Evolutionary conservation across 1,140 invertebrate genomes (phyloP).

Genomic region (Pomacea maculata): DNA sequence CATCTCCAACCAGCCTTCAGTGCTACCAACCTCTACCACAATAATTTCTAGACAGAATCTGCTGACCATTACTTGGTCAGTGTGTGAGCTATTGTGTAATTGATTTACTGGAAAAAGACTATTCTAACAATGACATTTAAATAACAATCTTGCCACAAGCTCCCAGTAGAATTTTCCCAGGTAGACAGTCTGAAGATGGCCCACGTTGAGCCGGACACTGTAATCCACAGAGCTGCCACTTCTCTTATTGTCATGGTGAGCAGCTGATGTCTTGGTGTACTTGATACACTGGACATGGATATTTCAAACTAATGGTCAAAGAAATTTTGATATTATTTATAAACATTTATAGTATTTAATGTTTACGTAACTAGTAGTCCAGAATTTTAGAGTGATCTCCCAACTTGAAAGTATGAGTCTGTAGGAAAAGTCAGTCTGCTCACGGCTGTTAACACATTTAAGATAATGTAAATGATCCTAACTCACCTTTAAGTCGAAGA

Average conservation of each 20-base stretch:
- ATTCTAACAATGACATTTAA: background rate
- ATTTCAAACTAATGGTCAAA: too few species aligned
- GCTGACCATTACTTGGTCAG: too few species aligned
- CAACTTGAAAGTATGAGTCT: too few species aligned
- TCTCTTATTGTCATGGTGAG: constrained; percentile 31
- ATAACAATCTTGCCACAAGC: constrained; percentile 68
- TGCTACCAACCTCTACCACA: too few species aligned
- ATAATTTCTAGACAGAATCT: too few species aligned
- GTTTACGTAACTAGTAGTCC: too few species aligned
- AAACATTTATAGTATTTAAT: too few species aligned
- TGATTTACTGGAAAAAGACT: too few species aligned
- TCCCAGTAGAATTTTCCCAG: constrained; percentile 79
- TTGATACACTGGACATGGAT: constrained; percentile 41
- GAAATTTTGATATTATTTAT: too few species aligned
- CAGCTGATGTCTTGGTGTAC: constrained; percentile 32
- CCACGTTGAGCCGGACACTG: constrained; percentile 74
- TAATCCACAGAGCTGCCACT: constrained; percentile 43
- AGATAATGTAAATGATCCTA: background rate
- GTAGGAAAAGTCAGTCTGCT: background rate
- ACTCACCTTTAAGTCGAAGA: constrained; percentile 50
- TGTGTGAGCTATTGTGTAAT: too few species aligned
- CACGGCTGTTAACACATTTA: background rate
- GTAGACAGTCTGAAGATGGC: constrained; percentile 77
- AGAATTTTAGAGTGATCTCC: too few species aligned
- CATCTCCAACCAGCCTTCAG: too few species aligned